Evolutionary conservation across 2,113 vertebrate genomes (phyloP), one percentile per base, ranked within the genome.

Genomic region (Machaerirhynchus nigripectus): DNA sequence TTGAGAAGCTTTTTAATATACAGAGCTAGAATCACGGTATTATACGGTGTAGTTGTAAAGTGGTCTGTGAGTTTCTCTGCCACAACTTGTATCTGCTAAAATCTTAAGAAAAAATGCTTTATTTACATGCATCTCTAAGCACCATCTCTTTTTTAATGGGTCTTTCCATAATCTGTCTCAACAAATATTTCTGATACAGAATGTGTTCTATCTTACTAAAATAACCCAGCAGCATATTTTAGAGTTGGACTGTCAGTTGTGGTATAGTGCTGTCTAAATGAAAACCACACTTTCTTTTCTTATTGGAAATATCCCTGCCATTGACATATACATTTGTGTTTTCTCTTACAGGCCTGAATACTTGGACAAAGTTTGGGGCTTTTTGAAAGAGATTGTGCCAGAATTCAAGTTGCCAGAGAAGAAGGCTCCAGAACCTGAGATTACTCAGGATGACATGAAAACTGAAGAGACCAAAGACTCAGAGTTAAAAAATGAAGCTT

Each of bases 351-450:
- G 99, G 75, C 87, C 96, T 60, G 80, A 64, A 22, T 96, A 97
- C 87, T 49, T 89, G 23, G 96, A 97, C 73, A 97, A 98, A 97
- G 94, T 98, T 21, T 99, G 99, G 99, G 86, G 97, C 63, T 98
- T 99, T 91, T 96, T 99, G 88, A 98, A 97, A 96, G 96, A 97
- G 21, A 84, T 78, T 90, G 89, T 99, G 76, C 98, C 99, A 27
- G 97, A 97, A 84, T 99, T 99, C 96, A 98, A 97, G 73, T 90
- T 97, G 59, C 80, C 95, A 37, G 94, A 97, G 40, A 96, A 98
- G 15, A 79, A 60, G 35, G 80, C 42, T 84, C 76, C 88, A 49
- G 98, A 97, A 94, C 77, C 59, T 23, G 97, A 94, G 96, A 42
- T 28, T 47, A 40, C 70, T 74, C 55, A 73, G 22, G 22, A 90